phyloP scores from a whole-genome alignment of 2,888 invertebrate genomes.

The Drosophila leonis region DNA sequence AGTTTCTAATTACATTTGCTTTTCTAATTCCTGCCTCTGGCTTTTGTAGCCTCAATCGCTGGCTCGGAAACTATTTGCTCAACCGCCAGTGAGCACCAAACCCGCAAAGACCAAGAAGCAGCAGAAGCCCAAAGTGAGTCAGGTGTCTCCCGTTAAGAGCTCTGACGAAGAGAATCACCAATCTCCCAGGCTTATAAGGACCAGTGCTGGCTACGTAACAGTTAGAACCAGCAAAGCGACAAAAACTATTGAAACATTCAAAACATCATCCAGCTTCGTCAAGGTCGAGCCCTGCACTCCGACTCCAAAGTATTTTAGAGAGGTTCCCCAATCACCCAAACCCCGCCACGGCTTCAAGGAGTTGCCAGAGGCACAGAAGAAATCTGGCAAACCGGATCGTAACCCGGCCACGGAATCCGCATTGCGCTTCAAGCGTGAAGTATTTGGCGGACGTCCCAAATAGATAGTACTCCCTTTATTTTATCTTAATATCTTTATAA shows the following conservation, averaged over 20 bases:
- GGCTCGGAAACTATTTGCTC: slow-evolving; percentile 55
- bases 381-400: not conserved
- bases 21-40: not conserved
- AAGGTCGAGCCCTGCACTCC: slow-evolving; percentile 81
- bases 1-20: too few species aligned
- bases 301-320: slow-evolving; percentile 68
- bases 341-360: slow-evolving; percentile 36
- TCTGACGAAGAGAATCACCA: slow-evolving; percentile 60
- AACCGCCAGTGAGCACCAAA: slow-evolving; percentile 22
- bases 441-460: slow-evolving; percentile 42
- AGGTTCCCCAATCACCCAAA: slow-evolving; percentile 71
- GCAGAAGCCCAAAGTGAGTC: not conserved
- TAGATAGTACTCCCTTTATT: slow-evolving; percentile 7
- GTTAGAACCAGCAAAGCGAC: slow-evolving; percentile 24
- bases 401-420: slow-evolving; percentile 57
- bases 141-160: slow-evolving; percentile 50
- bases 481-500: too few species aligned
- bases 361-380: not conserved
- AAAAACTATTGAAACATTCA: slow-evolving; percentile 48
- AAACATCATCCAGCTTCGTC: slow-evolving; percentile 77
- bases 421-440: slow-evolving; percentile 54
- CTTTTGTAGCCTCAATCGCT: slow-evolving; percentile 45
- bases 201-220: slow-evolving; percentile 65
- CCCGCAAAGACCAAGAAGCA: not conserved
- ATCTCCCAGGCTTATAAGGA: slow-evolving; percentile 42